A percentile compares a stretch with the other conserved stretches of the same genome.
Evolutionary conservation across 2,888 invertebrate genomes (phyloP).

Genomic region (Lomographa bimaculata): DNA sequence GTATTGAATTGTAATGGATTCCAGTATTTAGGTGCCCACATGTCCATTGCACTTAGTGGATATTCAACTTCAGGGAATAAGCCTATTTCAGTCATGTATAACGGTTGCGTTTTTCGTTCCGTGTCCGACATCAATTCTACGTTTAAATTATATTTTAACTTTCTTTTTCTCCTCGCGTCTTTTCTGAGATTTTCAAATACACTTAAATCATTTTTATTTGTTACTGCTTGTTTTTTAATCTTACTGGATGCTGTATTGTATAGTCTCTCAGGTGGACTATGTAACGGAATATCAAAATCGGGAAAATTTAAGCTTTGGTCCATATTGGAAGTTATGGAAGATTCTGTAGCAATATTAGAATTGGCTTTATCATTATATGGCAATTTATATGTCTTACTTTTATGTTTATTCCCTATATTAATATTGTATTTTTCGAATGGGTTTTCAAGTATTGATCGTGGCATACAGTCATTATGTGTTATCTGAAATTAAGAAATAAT

Average conservation of each 20-base stretch:
- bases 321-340: conserved; percentile 26
- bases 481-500: conserved; percentile 21
- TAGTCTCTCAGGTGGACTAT: conserved; percentile 21
- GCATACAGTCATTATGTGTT: conserved; percentile 40
- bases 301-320: conserved; percentile 48
- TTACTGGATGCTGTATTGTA: no score
- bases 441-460: conserved; percentile 33
- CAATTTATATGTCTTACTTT: no score
- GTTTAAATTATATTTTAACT: conserved; percentile 24
- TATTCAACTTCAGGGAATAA: conserved; percentile 66
- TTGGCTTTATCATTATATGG: no score
- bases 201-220: conserved; percentile 15
- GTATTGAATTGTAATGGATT: conserved; percentile 35
- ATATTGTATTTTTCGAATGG: conserved; percentile 13
- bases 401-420: background rate
- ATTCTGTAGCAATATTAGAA: conserved; percentile 21
- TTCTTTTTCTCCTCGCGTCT: conserved; percentile 39
- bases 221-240: conserved; percentile 9
- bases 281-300: conserved; percentile 48
- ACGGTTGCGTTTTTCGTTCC: conserved; percentile 21
- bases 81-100: conserved; percentile 34
- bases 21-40: conserved; percentile 59
- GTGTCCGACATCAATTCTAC: conserved; percentile 5
- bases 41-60: conserved; percentile 55
- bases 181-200: conserved; percentile 36